These are phyloP conservation scores for Hypomesus transpacificus DNA, from an alignment of 2,113 vertebrate genomes.

Conservation along the genomic window DNA sequence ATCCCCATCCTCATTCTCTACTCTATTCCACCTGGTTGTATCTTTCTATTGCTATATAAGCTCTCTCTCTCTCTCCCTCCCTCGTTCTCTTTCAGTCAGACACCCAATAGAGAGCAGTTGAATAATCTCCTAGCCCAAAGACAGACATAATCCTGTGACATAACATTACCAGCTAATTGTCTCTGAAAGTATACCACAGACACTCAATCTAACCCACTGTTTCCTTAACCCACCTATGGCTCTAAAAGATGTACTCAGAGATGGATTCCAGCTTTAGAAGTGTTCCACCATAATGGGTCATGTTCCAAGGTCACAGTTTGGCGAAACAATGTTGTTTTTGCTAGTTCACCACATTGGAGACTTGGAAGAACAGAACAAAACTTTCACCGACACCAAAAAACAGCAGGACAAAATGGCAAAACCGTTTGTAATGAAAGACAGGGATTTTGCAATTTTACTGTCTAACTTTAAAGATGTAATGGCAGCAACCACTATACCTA, in stretches of 20 bases:
- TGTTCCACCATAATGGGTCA: neutral
- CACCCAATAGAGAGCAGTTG: neutral
- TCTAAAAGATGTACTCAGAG: too few species aligned
- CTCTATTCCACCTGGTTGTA: neutral
- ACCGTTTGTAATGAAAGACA: too few species aligned
- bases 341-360: too few species aligned
- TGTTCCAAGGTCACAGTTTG: neutral
- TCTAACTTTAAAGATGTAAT: too few species aligned
- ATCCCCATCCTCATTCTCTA: neutral
- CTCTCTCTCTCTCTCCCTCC: neutral
- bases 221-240: neutral
- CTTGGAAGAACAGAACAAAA: too few species aligned
- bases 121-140: constrained; percentile 2
- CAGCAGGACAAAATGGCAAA: too few species aligned
- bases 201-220: neutral
- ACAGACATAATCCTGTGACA: constrained; percentile 4
- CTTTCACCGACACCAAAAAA: too few species aligned
- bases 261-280: neutral
- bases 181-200: neutral
- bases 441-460: too few species aligned
- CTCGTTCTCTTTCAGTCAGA: neutral
- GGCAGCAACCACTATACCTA: too few species aligned
- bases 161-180: neutral
- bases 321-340: too few species aligned
- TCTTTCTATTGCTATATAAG: neutral